Percentiles rank a stretch among this genome's conserved stretches.
Conservation (phyloP, 2,113 vertebrate genomes). For the Mastomys natalensis region DNA sequence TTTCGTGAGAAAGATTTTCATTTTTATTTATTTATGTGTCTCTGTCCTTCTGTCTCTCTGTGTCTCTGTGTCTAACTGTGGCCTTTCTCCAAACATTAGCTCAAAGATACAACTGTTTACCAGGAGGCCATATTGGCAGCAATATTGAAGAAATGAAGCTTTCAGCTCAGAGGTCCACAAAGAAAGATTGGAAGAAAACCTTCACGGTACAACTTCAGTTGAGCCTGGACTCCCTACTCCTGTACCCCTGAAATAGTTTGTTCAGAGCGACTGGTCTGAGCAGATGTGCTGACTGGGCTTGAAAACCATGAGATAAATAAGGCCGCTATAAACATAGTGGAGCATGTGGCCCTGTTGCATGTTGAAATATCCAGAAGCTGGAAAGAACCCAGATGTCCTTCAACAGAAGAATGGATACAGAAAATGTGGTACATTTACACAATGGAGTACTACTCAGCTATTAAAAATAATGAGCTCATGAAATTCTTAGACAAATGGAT, state of each 20-base stretch:
- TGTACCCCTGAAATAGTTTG: background rate
- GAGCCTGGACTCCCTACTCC: background rate
- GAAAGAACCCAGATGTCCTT: too few relatives aligned
- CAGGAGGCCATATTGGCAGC: background rate
- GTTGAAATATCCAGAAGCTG: too few relatives aligned
- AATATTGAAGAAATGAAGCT: too few relatives aligned
- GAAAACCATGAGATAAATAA: background rate
- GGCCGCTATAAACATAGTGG: too few relatives aligned
- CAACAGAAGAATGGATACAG: too few relatives aligned
- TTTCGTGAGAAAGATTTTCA: background rate
- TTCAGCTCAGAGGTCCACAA: accelerated
- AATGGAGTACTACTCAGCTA: too few relatives aligned
- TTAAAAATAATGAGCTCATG: too few relatives aligned
- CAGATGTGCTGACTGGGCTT: background rate
- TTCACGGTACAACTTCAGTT: background rate
- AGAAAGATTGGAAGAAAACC: background rate
- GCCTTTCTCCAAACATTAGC: background rate
- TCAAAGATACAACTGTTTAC: too few relatives aligned
- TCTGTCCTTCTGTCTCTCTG: background rate
- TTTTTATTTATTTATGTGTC: background rate
- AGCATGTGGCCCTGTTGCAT: too few relatives aligned
- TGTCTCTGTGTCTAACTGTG: background rate
- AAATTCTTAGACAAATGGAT: too few relatives aligned
- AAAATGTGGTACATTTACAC: too few relatives aligned
- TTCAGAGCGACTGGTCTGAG: background rate